These are phyloP conservation scores for Didymodactylos carnosus DNA, from an alignment of 2,888 invertebrate species.

Conservation along the genomic window DNA sequence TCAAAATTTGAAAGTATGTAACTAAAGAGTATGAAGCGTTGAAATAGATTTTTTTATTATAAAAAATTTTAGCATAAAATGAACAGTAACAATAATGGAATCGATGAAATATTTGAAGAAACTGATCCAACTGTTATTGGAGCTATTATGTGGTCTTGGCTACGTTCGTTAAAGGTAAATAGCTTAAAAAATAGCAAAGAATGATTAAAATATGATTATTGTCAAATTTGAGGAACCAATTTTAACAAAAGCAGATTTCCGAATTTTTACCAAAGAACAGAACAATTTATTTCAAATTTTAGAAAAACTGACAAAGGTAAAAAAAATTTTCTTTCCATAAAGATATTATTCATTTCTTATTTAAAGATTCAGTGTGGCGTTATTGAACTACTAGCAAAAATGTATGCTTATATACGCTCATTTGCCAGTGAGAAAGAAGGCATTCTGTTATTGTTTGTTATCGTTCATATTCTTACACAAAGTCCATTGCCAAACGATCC, in stretches of 20 bases:
- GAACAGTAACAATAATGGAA: neutral
- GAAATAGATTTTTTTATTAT: no score
- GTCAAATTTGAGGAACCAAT: neutral
- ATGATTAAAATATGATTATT: neutral
- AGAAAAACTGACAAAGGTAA: neutral
- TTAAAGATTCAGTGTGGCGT: neutral
- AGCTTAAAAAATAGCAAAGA: no score
- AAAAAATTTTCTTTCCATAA: neutral
- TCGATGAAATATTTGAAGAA: neutral
- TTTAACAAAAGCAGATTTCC: neutral
- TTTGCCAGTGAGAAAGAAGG: neutral
- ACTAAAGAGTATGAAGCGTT: no score
- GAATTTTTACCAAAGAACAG: neutral
- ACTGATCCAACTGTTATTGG: neutral
- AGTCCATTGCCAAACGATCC: neutral
- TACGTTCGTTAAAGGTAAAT: slow-evolving; percentile 5
- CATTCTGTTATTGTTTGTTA: neutral
- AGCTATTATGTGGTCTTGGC: slow-evolving; percentile 11
- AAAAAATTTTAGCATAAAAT: no score
- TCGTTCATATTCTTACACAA: neutral
- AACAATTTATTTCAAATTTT: no score
- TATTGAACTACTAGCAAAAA: neutral
- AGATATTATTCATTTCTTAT: neutral
- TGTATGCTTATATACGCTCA: neutral
- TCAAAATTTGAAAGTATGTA: neutral